These are phyloP conservation scores for Platycheirus rosarum DNA, from an alignment of 2,888 invertebrate genomes.

Conservation along the genomic window DNA sequence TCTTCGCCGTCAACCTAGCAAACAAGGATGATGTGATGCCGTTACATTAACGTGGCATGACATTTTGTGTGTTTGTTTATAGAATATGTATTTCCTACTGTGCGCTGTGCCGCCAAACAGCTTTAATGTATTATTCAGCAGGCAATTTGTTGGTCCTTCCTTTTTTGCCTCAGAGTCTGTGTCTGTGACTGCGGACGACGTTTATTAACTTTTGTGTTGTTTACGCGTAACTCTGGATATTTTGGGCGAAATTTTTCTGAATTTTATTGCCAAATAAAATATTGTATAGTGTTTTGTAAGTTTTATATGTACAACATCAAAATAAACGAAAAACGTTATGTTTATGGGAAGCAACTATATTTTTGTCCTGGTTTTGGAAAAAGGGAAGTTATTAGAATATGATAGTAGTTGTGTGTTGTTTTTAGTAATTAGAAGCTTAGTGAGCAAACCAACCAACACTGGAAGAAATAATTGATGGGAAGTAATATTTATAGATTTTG, in stretches of 20 bases:
- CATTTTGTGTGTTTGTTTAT: constrained; percentile 3
- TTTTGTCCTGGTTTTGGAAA: background rate
- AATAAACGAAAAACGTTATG: constrained; percentile 27
- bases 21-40: constrained; percentile 15
- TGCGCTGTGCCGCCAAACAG: constrained; percentile 29
- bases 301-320: background rate
- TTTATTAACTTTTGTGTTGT: constrained; percentile 63
- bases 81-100: constrained; percentile 15
- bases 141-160: constrained; percentile 10
- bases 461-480: constrained; percentile 1
- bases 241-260: constrained; percentile 30
- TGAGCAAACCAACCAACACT: background rate
- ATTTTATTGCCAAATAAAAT: constrained; percentile 51
- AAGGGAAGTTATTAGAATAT: constrained; percentile 2
- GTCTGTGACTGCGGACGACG: constrained; percentile 29
- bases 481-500: constrained; percentile 16
- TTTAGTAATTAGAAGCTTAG: constrained; percentile 58
- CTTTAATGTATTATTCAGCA: constrained; percentile 50
- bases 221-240: constrained; percentile 54
- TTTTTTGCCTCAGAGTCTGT: background rate
- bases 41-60: constrained; percentile 2
- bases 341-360: constrained; percentile 43
- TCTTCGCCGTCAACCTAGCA: background rate
- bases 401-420: constrained; percentile 19
- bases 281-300: background rate